A percentile compares a stretch with the other conserved stretches of the same genome.
These are phyloP conservation scores for Hirundo rustica DNA, from an alignment of 2,797 vertebrate species.

Conservation along the genomic window DNA sequence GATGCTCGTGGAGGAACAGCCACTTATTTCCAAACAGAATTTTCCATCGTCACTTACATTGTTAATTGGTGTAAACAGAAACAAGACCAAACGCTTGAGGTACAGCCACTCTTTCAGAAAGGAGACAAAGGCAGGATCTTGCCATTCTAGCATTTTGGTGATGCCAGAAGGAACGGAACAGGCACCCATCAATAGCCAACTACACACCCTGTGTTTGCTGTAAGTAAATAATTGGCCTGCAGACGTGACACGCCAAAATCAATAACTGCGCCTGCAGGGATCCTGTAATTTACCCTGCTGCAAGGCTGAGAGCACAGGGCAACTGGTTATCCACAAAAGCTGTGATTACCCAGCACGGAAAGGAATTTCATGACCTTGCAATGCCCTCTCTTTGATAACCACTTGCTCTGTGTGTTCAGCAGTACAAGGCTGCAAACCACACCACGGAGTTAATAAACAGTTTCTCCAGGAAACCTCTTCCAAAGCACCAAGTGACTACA, in stretches of 20 bases:
- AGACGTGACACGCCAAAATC: neutral
- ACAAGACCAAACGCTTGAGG: neutral
- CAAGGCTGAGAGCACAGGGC: neutral
- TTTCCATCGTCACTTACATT: neutral
- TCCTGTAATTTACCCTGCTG: neutral
- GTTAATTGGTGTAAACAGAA: neutral
- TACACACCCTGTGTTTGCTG: neutral
- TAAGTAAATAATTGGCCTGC: neutral
- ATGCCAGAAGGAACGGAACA: neutral
- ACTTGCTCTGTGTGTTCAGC: neutral
- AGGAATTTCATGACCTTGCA: neutral
- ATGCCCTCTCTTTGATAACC: neutral
- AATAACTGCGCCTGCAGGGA: neutral
- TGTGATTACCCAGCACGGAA: constrained; percentile 14
- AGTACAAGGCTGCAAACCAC: neutral
- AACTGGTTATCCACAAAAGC: neutral
- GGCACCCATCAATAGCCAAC: neutral
- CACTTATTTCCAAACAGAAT: neutral
- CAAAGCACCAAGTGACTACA: neutral
- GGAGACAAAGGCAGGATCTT: neutral
- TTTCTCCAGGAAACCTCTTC: constrained; percentile 38
- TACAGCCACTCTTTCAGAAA: neutral
- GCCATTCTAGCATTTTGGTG: neutral
- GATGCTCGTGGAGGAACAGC: neutral
- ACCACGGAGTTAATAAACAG: constrained; percentile 45